A percentile compares a stretch with the other conserved stretches of the same genome.
These are phyloP conservation scores for Ornithoptera priamus DNA, from an alignment of 2,888 invertebrate species.

Conservation along the genomic window DNA sequence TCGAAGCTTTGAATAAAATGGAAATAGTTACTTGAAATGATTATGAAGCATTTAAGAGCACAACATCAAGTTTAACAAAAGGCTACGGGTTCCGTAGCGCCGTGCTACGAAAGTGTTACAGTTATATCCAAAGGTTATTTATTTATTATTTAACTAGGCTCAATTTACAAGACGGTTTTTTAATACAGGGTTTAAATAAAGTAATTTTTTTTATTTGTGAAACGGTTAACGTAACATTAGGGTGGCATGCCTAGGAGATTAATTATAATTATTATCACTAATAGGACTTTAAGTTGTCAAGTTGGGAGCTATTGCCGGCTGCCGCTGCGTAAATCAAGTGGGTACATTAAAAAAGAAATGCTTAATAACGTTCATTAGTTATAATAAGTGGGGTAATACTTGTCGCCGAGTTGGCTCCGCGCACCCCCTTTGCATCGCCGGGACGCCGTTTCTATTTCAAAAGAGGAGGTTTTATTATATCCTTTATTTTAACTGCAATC, in stretches of 20 bases:
- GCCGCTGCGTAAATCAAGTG: constrained; percentile 16
- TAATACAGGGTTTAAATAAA: no score
- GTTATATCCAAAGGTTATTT: no score
- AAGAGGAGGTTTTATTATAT: constrained; percentile 19
- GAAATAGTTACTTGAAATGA: no score
- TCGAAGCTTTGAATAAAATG: no score
- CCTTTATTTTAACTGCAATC: constrained; percentile 24
- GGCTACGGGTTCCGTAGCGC: no score
- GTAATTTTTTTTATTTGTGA: no score
- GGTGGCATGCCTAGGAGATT: not conserved
- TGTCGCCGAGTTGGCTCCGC: constrained; percentile 28
- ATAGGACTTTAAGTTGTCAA: constrained; percentile 20
- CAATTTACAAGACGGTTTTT: no score
- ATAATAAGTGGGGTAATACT: constrained; percentile 27
- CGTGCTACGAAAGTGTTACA: no score
- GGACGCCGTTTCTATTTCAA: constrained; percentile 15
- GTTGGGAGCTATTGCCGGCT: constrained; percentile 5
- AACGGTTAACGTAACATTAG: no score
- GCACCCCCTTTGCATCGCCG: constrained; percentile 19
- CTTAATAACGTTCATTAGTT: constrained; percentile 29
- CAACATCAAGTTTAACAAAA: no score
- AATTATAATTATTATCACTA: constrained; percentile 16
- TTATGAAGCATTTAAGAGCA: no score
- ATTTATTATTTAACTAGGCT: no score
- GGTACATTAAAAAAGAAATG: constrained; percentile 23